Evolutionary conservation across 2,797 vertebrate genomes (phyloP).

Genomic region (Manis crassicaudata): DNA sequence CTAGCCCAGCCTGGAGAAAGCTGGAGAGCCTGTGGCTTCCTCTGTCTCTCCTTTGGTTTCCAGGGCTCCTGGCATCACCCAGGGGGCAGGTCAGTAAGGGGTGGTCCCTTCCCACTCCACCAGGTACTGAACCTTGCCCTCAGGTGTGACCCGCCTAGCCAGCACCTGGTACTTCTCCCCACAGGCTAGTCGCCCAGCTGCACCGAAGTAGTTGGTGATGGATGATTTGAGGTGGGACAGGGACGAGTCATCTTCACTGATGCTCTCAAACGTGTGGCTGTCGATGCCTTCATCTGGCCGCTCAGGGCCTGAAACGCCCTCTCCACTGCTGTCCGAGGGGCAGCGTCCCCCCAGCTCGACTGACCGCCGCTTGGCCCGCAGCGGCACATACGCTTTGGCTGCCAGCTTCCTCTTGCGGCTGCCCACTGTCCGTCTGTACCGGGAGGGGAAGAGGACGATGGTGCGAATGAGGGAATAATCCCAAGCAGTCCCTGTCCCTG

Average conservation of each 20-base stretch:
- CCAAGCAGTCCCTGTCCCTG: not conserved
- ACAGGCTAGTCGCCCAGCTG: slow-evolving; percentile 92
- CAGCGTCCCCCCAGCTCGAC: slow-evolving; percentile 73
- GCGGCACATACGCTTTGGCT: slow-evolving; percentile 86
- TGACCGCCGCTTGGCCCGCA: slow-evolving; percentile 86
- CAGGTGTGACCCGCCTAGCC: slow-evolving; percentile 93
- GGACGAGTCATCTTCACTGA: slow-evolving; percentile 91
- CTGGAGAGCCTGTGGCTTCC: slow-evolving; percentile 33
- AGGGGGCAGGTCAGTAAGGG: slow-evolving; percentile 88
- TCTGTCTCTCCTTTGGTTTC: slow-evolving; percentile 61
- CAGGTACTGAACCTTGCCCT: slow-evolving; percentile 97
- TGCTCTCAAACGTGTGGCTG: slow-evolving; percentile 90
- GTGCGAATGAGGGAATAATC: not conserved
- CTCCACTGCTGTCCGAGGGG: slow-evolving; percentile 82
- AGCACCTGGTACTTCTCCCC: slow-evolving; percentile 96
- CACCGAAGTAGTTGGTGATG: slow-evolving; percentile 96
- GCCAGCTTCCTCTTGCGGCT: slow-evolving; percentile 95
- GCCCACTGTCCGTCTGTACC: slow-evolving; percentile 90
- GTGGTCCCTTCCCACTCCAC: slow-evolving; percentile 97
- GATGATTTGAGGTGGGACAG: slow-evolving; percentile 95
- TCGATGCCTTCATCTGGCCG: slow-evolving; percentile 86
- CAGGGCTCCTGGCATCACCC: not conserved
- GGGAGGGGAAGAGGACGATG: not conserved
- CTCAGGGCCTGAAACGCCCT: slow-evolving; percentile 73
- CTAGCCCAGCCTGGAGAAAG: not conserved